phyloP scores from a whole-genome alignment of 2,797 vertebrate genomes.

The Hippopotamyrus pictus region DNA sequence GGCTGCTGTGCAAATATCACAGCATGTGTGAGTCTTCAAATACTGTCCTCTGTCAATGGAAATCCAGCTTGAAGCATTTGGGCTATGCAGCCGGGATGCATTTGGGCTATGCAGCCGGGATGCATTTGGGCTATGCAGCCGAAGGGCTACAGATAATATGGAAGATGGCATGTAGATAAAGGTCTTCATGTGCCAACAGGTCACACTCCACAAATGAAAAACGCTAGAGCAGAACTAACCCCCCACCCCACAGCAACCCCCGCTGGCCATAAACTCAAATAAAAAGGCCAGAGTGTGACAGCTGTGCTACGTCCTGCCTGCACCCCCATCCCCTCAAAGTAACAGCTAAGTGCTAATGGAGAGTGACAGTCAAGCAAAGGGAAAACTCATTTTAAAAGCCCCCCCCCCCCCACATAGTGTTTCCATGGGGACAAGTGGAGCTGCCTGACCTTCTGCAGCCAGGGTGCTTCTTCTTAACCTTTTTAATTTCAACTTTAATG shows the following conservation, averaged over 20 bases:
- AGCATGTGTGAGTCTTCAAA: not conserved
- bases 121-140: not conserved
- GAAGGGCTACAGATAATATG: not conserved
- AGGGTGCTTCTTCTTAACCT: not conserved
- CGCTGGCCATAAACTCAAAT: not conserved
- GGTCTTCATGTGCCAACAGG: not conserved
- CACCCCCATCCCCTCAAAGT: not conserved
- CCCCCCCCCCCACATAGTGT: not conserved
- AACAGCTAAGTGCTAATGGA: constrained; percentile 10
- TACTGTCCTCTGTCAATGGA: not conserved
- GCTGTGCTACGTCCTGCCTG: not conserved
- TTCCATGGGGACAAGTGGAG: not conserved
- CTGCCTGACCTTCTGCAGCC: not conserved
- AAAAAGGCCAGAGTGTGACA: not conserved
- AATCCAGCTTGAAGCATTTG: not conserved
- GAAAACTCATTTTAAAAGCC: not conserved
- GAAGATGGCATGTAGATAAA: not conserved
- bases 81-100: not conserved
- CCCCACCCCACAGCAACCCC: not conserved
- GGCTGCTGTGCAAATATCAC: not conserved
- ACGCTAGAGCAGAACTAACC: not conserved
- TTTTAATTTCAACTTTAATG: not conserved
- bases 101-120: not conserved
- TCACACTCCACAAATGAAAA: not conserved
- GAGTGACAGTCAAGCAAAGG: constrained; percentile 5